Evolutionary conservation across 2,113 vertebrate species (phyloP).

Genomic region (Xenopus borealis): DNA sequence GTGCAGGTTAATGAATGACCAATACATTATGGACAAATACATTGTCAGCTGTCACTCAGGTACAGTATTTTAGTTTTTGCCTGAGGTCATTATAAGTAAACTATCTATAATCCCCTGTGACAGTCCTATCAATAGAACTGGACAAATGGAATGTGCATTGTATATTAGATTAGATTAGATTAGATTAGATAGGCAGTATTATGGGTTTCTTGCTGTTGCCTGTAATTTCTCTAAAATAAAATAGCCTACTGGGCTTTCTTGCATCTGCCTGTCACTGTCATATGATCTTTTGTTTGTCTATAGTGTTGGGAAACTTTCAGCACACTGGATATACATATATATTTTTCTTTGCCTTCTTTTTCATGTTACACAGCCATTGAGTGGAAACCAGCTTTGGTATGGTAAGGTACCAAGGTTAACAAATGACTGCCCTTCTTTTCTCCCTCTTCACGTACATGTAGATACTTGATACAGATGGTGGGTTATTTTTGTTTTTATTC

Average conservation of each 20-base stretch:
- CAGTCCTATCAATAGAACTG: neutral
- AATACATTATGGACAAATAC: neutral
- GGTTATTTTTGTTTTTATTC: constrained; percentile 30
- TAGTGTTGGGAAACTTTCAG: neutral
- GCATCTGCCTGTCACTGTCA: neutral
- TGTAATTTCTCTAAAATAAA: neutral
- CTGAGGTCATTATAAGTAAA: neutral
- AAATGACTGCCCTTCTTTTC: constrained; percentile 19
- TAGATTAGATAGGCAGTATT: neutral
- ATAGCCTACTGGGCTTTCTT: neutral
- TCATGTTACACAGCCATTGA: neutral
- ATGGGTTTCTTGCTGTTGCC: neutral
- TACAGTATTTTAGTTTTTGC: neutral
- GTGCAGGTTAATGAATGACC: neutral
- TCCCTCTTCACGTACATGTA: constrained; percentile 6
- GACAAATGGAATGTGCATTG: neutral
- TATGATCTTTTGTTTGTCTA: neutral
- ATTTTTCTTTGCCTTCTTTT: neutral
- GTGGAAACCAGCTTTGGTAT: constrained; percentile 8
- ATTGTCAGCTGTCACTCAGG: too few relatives aligned
- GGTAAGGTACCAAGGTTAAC: constrained; percentile 21
- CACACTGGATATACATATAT: neutral
- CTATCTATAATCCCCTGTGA: neutral
- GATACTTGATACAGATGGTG: constrained; percentile 31
- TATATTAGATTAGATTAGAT: neutral